phyloP scores from a whole-genome alignment of 2,797 vertebrate species.

The Peromyscus nudipes region DNA sequence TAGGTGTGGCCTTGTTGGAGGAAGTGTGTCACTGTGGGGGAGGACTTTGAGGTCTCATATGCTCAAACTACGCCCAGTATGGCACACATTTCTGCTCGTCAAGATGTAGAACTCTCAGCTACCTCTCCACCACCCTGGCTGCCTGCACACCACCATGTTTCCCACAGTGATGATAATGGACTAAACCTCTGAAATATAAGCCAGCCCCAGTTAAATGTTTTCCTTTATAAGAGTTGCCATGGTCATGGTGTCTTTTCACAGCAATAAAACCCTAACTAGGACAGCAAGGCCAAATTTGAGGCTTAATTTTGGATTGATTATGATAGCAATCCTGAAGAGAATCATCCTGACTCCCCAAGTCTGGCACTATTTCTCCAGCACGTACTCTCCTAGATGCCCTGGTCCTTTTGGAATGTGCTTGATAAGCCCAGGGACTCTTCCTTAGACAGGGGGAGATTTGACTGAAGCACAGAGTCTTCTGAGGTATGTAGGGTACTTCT shows the following conservation, averaged over 20 bases:
- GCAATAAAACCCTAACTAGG: neutral
- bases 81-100: neutral
- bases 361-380: no score
- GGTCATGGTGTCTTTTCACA: neutral
- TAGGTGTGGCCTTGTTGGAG: neutral
- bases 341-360: neutral
- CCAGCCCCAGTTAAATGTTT: neutral
- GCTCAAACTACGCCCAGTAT: neutral
- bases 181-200: neutral
- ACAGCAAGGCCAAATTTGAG: neutral
- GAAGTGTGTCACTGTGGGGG: neutral
- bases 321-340: neutral
- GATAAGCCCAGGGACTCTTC: neutral
- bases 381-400: neutral
- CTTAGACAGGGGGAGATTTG: neutral
- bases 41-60: neutral
- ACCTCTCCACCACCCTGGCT: neutral
- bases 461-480: neutral
- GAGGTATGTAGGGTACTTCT: neutral
- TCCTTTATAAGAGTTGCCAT: neutral
- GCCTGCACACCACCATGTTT: neutral
- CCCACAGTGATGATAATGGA: neutral
- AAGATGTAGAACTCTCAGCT: neutral
- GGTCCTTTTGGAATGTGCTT: neutral
- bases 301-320: constrained; percentile 24